phyloP scores from a whole-genome alignment of 1,140 invertebrate genomes.

The Drosophila repletoides region DNA sequence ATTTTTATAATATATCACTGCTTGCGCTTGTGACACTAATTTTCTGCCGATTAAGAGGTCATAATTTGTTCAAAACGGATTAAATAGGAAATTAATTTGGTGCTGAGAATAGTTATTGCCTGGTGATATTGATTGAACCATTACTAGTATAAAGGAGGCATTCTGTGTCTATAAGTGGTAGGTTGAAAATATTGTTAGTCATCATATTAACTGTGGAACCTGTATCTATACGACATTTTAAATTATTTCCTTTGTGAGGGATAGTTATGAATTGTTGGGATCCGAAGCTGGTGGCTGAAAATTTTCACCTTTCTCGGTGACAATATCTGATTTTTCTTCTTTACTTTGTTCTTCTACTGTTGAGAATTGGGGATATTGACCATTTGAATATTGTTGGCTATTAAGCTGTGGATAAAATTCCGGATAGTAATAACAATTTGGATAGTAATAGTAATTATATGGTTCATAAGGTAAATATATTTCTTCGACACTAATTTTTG shows the following conservation, averaged over 20 bases:
- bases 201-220: no score
- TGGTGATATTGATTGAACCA: background rate
- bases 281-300: background rate
- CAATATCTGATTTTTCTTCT: no score
- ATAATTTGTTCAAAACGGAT: background rate
- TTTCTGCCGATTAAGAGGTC: background rate
- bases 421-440: no score
- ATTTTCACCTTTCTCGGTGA: background rate
- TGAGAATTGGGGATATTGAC: no score
- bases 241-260: background rate
- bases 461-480: no score
- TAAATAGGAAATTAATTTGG: background rate
- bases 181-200: no score
- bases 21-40: background rate
- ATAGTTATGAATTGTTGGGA: background rate
- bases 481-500: no score
- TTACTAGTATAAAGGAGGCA: background rate
- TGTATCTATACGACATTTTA: background rate
- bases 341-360: no score
- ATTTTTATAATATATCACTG: background rate
- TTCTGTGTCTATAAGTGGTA: no score
- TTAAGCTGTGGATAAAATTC: no score
- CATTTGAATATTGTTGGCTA: no score
- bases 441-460: no score
- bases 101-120: background rate